A percentile compares a stretch with the other conserved stretches of the same genome.
These are phyloP conservation scores for Drosophila sturtevanti DNA, from an alignment of 1,140 invertebrate species.

Conservation along the genomic window DNA sequence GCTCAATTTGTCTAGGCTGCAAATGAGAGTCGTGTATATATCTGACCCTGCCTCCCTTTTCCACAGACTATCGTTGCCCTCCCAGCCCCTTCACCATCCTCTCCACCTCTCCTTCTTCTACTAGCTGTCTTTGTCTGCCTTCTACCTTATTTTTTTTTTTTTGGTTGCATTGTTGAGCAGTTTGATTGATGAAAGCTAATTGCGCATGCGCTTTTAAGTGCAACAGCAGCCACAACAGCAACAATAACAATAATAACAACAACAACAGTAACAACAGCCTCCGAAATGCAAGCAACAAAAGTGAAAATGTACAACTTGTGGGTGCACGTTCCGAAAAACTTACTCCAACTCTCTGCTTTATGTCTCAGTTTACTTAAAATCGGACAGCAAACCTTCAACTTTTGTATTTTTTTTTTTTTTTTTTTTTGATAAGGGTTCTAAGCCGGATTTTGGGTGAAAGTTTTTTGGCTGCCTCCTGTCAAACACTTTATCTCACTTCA, in stretches of 20 bases:
- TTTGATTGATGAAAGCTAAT: constrained; percentile 80
- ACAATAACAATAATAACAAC: no score
- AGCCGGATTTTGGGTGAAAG: constrained; percentile 66
- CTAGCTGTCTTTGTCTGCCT: not conserved
- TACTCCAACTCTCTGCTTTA: not conserved
- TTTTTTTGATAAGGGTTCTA: constrained; percentile 75
- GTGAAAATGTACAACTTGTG: constrained; percentile 48
- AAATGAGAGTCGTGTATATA: not conserved
- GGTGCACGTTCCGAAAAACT: constrained; percentile 31
- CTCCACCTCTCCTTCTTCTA: not conserved
- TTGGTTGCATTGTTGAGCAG: constrained; percentile 60
- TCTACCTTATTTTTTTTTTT: not conserved
- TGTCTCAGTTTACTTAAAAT: not conserved
- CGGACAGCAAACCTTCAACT: constrained; percentile 13
- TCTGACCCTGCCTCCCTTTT: not conserved
- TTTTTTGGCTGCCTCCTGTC: constrained; percentile 7
- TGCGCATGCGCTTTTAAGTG: constrained; percentile 52
- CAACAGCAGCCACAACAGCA: constrained; percentile 10
- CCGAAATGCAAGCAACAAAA: constrained; percentile 24
- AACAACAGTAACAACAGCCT: constrained; percentile 2
- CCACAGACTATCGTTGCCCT: not conserved
- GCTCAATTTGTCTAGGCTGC: constrained; percentile 45
- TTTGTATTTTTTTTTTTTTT: no score
- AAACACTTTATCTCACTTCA: not conserved
- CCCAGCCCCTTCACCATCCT: no score